Base-by-base conservation (phyloP, 2,888 invertebrate genomes). In the Tiphia femorata region DNA sequence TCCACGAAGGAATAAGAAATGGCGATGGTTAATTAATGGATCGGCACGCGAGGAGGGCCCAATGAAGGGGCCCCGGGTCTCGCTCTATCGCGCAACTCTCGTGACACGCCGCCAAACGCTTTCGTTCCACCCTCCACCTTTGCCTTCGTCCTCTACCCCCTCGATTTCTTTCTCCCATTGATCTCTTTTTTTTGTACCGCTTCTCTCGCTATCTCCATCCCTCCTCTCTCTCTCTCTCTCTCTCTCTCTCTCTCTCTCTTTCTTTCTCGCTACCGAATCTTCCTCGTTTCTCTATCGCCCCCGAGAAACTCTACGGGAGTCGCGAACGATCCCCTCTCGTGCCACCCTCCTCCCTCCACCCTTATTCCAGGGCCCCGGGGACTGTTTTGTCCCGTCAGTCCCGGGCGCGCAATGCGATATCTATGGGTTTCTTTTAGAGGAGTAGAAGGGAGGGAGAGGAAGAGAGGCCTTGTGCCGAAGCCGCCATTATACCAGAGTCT, bases 331-430 rank as follows among this genome's bases (percentile, higher is more conserved):
- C 56, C 55, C 52, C 41, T 49, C 48, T 50, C 23, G 30, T 38
- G 61, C 49, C 49, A 38, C 40, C 64, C 51, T 50, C 47, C 56
- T 27, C 43, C 14, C 17, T 42, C 51, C 62, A 52, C 49, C 73
- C 58, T 67, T 76, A 78, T 82, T 81, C 81, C 71, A 57, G 57
- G 49, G 66, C 49, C 75, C 68, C 62, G 64, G 64, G 67, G n/a
- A n/a, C 64, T 76, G 81, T 82, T 82, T 82, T 82, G 82, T 82
- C 80, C 82, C 82, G 81, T 82, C 82, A 82, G 81, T 82, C 81
- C 79, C 69, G 61, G 61, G 67, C 67, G 77, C 70, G 82, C 80
- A 82, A 82, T 77, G 81, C 76, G 81, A 82, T 82, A 81, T 82
- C 81, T 77, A 79, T 74, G 78, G 69, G 77, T 77, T 78, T 73